phyloP scores from a whole-genome alignment of 2,888 invertebrate species.

The Nyleta sp. region DNA sequence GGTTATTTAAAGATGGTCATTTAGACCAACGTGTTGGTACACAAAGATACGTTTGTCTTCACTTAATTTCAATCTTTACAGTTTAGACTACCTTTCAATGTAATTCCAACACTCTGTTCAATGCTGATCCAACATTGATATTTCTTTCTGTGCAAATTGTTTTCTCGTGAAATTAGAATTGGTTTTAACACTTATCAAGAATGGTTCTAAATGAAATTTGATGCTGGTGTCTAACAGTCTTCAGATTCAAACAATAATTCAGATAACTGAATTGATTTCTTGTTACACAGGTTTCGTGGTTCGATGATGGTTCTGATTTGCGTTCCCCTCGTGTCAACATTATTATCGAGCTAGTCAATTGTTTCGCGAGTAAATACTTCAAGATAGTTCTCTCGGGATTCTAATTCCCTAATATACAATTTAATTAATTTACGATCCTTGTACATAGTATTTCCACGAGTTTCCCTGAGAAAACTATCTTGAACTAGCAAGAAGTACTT shows the following conservation, averaged over 20 bases:
- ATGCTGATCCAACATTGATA: no score
- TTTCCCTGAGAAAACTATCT: conserved; percentile 12
- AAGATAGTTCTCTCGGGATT: conserved; percentile 11
- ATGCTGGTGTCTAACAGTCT: conserved; percentile 25
- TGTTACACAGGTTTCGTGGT: conserved; percentile 55
- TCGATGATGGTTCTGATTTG: conserved; percentile 40
- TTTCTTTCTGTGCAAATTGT: neutral
- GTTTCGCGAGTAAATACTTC: neutral
- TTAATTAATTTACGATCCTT: neutral
- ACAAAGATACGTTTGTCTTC: no score
- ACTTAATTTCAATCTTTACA: no score
- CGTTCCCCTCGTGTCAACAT: conserved; percentile 22
- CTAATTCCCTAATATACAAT: neutral
- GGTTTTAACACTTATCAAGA: no score
- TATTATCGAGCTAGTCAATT: conserved; percentile 20
- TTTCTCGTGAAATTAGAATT: no score
- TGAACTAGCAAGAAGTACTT: neutral
- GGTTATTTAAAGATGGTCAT: no score
- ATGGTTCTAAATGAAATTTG: no score
- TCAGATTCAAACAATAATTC: neutral
- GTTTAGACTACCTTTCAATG: no score
- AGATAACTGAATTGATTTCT: conserved; percentile 27
- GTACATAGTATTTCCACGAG: neutral
- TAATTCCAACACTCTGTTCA: no score
- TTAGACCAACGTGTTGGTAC: no score